Base-by-base conservation (phyloP, 1,140 invertebrate genomes). In the Bombus cullumanus region DNA sequence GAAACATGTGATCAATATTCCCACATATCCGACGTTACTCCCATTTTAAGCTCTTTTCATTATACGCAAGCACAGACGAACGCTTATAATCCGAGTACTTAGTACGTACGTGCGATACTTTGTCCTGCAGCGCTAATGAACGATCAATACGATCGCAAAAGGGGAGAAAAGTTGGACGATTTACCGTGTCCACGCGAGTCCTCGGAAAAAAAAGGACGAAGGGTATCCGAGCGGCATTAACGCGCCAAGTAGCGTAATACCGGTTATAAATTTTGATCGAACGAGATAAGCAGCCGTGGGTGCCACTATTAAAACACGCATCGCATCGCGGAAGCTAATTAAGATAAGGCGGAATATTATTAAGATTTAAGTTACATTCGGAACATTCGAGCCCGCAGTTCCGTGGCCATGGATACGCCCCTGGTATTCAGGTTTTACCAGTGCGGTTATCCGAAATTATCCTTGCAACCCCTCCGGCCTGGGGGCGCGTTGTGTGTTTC, bases 391-490 rank as follows among this genome's bases (percentile, higher is more conserved):
- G 13, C 57, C 8, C 73, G 66, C 2, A 28, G 43, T 66, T 64
- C 47, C 66, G 47, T 68, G 83, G 78, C 79, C 68, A 72, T 41
- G 75, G 57, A 74, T 82, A 79, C 75, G 53, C 71, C 68, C 47
- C 76, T 66, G 77, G 68, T 62, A 57, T 77, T 73, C 77, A 81
- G 87, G 85, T 90, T 90, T 90, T 86, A 90, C 77, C 80, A 77
- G 34, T 66, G 89, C 69, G 89, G 86, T 91, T 91, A 88, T 90
- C 89, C 89, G 74, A 90, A 91, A 91, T 91, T 91, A 90, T 90
- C 77, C 86, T 89, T 72, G 87, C 75, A 74, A 81, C 57, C 83
- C 83, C 89, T 74, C 34, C 79, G 62, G 89, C 83, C 80, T 78
- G 68, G 75, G 81, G 88, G 71, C 74, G 75, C 66, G 77, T 83